Evolutionary conservation across 2,113 vertebrate species (phyloP).

Genomic region (Girardinichthys multiradiatus): DNA sequence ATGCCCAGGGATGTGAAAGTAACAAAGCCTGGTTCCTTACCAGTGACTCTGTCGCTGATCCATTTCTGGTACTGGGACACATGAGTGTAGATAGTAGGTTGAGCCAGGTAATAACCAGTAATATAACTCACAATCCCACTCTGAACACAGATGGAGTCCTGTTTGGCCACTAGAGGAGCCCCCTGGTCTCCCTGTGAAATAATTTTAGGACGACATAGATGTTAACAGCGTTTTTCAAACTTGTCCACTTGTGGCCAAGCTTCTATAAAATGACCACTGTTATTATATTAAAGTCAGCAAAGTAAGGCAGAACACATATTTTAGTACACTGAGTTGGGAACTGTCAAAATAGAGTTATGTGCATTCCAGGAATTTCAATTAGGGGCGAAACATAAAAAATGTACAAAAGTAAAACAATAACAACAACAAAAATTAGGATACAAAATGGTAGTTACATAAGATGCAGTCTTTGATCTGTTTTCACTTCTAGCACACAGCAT

Average conservation of each 20-base stretch:
- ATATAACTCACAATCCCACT: slow-evolving; percentile 81
- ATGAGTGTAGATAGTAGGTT: slow-evolving; percentile 82
- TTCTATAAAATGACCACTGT: not conserved
- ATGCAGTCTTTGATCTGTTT: not conserved
- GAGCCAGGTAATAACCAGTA: slow-evolving; percentile 66
- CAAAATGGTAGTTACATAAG: not conserved
- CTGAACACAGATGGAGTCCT: slow-evolving; percentile 80
- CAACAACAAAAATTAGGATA: no score
- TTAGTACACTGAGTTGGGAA: not conserved
- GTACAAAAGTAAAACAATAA: not conserved
- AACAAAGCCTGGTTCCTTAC: slow-evolving; percentile 28
- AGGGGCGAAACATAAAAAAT: not conserved
- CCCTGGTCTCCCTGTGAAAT: slow-evolving; percentile 55
- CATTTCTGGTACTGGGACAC: slow-evolving; percentile 83
- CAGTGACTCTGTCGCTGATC: slow-evolving; percentile 64
- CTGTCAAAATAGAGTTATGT: not conserved
- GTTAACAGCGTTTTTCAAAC: not conserved
- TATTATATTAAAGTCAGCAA: not conserved
- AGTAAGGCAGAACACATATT: not conserved
- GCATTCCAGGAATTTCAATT: not conserved
- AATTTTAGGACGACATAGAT: not conserved
- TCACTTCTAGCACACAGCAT: not conserved
- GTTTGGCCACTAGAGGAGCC: slow-evolving; percentile 75
- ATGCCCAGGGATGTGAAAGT: not conserved
- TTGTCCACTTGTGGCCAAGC: no score